Evolutionary conservation across 1,140 invertebrate genomes (phyloP), one percentile per base, ranked within the genome.

Genomic region (Pseudoatta argentina): DNA sequence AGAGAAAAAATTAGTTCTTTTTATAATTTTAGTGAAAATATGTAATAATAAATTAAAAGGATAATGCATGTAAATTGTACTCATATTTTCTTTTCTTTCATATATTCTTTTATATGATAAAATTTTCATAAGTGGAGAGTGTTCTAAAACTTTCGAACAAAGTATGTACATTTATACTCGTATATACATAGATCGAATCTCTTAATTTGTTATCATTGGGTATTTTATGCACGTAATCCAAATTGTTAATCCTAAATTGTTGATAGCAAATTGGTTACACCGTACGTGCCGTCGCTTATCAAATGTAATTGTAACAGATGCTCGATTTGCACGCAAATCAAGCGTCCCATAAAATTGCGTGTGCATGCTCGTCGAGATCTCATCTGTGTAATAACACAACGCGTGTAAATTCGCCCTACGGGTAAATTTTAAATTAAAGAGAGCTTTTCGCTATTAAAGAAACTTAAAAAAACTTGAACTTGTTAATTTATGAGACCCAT

Each of bases 401-500:
- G 44, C n/a, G 21, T 10, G n/a, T 55, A 24, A 81, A 81, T 66
- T 66, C 8, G n/a, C 57, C 30, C 39, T 7, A 48, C 24, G 61
- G 82, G 16, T 27, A 16, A 39, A 78, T 77, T 66, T 85, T 73
- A 63, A 85, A 85, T 78, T 66, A 10, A 51, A 78, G 18, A n/a
- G 18, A 51, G 39, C 14, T 8, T 12, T 63, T 64, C 30, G 59
- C 21, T 66, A 30, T 64, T 10, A 30, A 21, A 27, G 51, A 66
- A 85, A 53, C 7, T 39, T 51, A 64, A 75, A 64, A 76, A 1
- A 24, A 7, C 4, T 75, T 24, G 1, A 21, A 21, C 21, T 21
- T 6, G 24, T 61, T 21, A 75, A 83, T 61, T 76, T 83, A 51
- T n/a, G n/a, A 73, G 59, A 30, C 12, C 21, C 2, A 8, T 18